Base-by-base conservation (phyloP, 2,888 invertebrate genomes). In the Lepidocyrtoides sp. region DNA sequence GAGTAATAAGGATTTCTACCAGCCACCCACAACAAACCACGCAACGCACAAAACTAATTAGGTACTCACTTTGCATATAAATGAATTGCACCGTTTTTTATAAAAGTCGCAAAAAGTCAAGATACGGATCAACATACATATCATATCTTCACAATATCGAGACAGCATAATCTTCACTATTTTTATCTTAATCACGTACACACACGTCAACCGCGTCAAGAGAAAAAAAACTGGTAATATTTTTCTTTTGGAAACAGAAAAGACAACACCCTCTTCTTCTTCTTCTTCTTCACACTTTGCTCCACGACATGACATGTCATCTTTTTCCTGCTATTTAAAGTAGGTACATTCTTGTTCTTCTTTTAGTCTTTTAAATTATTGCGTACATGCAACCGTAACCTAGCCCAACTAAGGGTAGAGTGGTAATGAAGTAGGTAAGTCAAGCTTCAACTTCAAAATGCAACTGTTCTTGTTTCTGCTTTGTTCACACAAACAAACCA, bases 231-330 rank as follows among this genome's bases (percentile, higher is more conserved):
- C 79, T 54, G 32, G 79, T 79, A 79, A 17, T 54, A 26, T 29
- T n/a, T 48, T 17, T 32, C 79, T 79, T 54, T 57, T 79, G 51
- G 79, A 79, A 51, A 79, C n/a, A 32, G 79, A 54, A 54, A 79
- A 79, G 79, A 29, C 79, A 79, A 79, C 79, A 79, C 79, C 41
- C 41, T 66, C 66, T 66, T 66, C 66, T 29, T 29, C 66, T 66
- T 66, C 66, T 29, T 29, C 51, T 51, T 51, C 23, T 79, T 54
- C 41, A 72, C 72, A 72, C 72, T 72, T 72, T 23, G 7, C 72
- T 44, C 41, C 12, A 26, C 41, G 29, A 2, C 51, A 75, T 77
- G 79, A 20, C 51, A 79, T 54, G n/a, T 26, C 20, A n/a, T n/a
- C 48, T 32, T 79, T 72, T 79, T 79, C 79, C 72, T 75, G 72